Evolutionary conservation across 2,888 invertebrate species (phyloP).

Genomic region (Cephonodes hylas): DNA sequence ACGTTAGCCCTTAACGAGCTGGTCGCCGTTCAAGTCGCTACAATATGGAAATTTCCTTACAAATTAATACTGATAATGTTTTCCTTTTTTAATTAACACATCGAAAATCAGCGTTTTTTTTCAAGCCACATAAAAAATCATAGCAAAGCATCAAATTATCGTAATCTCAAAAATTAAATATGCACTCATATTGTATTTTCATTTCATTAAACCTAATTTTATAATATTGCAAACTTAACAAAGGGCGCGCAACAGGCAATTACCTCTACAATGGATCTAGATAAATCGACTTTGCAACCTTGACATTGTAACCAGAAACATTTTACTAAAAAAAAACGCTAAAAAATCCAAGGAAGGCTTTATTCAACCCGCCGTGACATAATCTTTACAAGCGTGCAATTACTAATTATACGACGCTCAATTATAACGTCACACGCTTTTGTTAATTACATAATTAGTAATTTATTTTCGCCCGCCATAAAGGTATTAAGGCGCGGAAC

Average conservation of each 20-base stretch:
- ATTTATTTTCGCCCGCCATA: not conserved
- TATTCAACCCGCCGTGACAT: slow-evolving; percentile 31
- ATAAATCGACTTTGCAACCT: slow-evolving; percentile 40
- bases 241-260: not conserved
- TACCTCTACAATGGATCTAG: not conserved
- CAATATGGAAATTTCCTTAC: no score
- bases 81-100: no score
- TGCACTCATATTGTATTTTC: not conserved
- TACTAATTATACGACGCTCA: not conserved
- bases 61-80: no score
- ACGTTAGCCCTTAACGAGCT: no score
- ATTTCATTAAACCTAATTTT: not conserved
- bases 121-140: not conserved
- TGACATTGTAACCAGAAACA: slow-evolving; percentile 52
- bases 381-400: slow-evolving; percentile 10
- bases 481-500: not conserved
- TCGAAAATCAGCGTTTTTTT: not conserved
- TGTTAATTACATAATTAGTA: not conserved
- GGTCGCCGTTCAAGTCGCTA: no score
- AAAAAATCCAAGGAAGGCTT: slow-evolving; percentile 43
- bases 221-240: not conserved
- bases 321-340: slow-evolving; percentile 33
- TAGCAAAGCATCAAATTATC: not conserved
- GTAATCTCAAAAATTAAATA: not conserved
- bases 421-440: not conserved